These are phyloP conservation scores for Solen grandis DNA, from an alignment of 1,140 invertebrate species.

Conservation along the genomic window DNA sequence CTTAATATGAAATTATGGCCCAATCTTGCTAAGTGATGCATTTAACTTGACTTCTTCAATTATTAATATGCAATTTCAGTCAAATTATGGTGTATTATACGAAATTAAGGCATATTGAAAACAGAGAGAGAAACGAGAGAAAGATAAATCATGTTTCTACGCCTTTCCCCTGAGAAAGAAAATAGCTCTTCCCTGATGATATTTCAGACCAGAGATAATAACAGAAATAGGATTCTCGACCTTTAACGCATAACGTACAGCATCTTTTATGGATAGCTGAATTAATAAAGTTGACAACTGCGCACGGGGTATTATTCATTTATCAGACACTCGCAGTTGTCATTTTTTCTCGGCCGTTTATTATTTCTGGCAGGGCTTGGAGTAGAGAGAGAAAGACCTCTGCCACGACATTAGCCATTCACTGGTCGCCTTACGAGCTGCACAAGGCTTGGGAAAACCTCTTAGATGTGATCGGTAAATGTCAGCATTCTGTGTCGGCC, in stretches of 20 bases:
- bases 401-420: too few species aligned
- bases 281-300: slow-evolving; percentile 34
- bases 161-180: slow-evolving; percentile 45
- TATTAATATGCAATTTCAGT: slow-evolving; percentile 57
- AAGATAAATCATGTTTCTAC: slow-evolving; percentile 36
- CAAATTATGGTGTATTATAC: slow-evolving; percentile 53
- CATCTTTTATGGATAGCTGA: slow-evolving; percentile 51
- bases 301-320: neutral
- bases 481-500: too few species aligned
- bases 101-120: slow-evolving; percentile 54
- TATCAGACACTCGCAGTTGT: too few species aligned
- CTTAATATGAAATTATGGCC: slow-evolving; percentile 50
- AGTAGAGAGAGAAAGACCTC: too few species aligned
- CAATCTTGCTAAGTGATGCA: slow-evolving; percentile 51
- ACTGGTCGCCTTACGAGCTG: too few species aligned
- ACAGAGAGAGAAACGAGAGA: slow-evolving; percentile 1
- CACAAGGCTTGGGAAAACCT: too few species aligned
- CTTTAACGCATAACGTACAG: slow-evolving; percentile 30
- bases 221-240: slow-evolving; percentile 48
- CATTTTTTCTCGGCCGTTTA: too few species aligned
- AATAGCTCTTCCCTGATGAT: slow-evolving; percentile 24
- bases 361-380: too few species aligned
- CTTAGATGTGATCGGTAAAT: too few species aligned
- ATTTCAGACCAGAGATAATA: slow-evolving; percentile 52
- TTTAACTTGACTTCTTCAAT: slow-evolving; percentile 53